Percentiles rank a stretch among this genome's conserved stretches.
Evolutionary conservation across 2,888 invertebrate genomes (phyloP).

Genomic region (Hirtodrosophila histrioides): DNA sequence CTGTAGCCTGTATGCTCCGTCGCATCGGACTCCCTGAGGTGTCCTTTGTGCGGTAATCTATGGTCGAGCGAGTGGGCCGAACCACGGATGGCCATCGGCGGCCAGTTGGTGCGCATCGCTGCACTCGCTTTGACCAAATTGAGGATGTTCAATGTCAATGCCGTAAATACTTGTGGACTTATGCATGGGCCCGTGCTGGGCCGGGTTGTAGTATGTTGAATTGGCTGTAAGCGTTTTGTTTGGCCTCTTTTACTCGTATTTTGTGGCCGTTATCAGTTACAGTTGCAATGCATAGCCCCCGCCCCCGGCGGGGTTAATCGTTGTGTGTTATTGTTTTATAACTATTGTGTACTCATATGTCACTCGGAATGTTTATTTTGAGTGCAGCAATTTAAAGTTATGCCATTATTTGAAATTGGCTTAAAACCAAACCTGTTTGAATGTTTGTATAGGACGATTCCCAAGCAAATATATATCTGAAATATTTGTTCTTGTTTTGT

Average conservation of each 20-base stretch:
- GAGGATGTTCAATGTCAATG: slow-evolving; percentile 66
- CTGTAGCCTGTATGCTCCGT: slow-evolving; percentile 16
- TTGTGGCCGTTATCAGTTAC: slow-evolving; percentile 34
- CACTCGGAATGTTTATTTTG: slow-evolving; percentile 29
- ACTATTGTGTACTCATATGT: slow-evolving; percentile 6
- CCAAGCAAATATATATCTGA: no score
- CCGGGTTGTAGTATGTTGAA: background rate
- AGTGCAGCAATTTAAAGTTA: slow-evolving; percentile 12
- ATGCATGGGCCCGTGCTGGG: background rate
- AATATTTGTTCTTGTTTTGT: background rate
- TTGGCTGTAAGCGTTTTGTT: slow-evolving; percentile 15
- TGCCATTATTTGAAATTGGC: background rate
- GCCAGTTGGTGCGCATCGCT: slow-evolving; percentile 46
- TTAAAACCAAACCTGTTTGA: background rate
- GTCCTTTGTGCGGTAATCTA: slow-evolving; percentile 63
- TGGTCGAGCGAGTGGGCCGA: slow-evolving; percentile 35
- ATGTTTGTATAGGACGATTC: slow-evolving; percentile 19
- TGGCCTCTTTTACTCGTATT: slow-evolving; percentile 3
- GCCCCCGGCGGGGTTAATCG: slow-evolving; percentile 9
- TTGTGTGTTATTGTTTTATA: background rate
- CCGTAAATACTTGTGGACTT: slow-evolving; percentile 39
- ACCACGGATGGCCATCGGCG: slow-evolving; percentile 20
- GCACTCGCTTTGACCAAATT: slow-evolving; percentile 42
- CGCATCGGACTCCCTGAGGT: slow-evolving; percentile 46
- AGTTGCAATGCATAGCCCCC: slow-evolving; percentile 18